Evolutionary conservation across 2,797 vertebrate species (phyloP).

Genomic region (Lutjanus campechanus): DNA sequence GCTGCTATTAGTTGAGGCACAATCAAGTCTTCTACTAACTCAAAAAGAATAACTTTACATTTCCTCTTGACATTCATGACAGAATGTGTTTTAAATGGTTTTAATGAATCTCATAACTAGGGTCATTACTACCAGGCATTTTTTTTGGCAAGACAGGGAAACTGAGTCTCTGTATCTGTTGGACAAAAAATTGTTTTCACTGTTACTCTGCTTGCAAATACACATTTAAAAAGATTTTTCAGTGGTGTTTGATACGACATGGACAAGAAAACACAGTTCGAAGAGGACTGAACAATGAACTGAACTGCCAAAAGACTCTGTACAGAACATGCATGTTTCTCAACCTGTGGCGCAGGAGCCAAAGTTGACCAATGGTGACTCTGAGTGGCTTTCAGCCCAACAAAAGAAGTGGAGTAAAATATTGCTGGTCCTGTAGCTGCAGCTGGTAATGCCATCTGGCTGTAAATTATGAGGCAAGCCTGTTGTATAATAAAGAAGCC

Average conservation of each 20-base stretch:
- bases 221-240: slow-evolving; percentile 14
- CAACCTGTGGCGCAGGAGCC: slow-evolving; percentile 32
- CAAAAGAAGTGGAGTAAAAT: slow-evolving; percentile 21
- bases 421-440: slow-evolving; percentile 32
- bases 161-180: not conserved
- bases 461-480: slow-evolving; percentile 53
- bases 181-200: not conserved
- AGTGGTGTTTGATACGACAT: slow-evolving; percentile 5
- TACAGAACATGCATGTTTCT: slow-evolving; percentile 73
- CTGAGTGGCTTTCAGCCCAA: slow-evolving; percentile 13
- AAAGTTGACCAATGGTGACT: slow-evolving; percentile 22
- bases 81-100: slow-evolving; percentile 29
- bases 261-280: not conserved
- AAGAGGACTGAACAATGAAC: slow-evolving; percentile 14
- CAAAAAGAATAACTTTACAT: not conserved
- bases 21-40: slow-evolving; percentile 7
- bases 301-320: slow-evolving; percentile 39
- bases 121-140: too few relatives aligned
- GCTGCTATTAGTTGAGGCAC: slow-evolving; percentile 25
- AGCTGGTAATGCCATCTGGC: slow-evolving; percentile 45
- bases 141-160: slow-evolving; percentile 1
- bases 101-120: slow-evolving; percentile 6
- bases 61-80: slow-evolving; percentile 13
- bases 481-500: slow-evolving; percentile 46
- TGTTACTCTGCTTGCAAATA: slow-evolving; percentile 4